Evolutionary conservation across 2,113 vertebrate genomes (phyloP).

Genomic region (Peromyscus polionotus): DNA sequence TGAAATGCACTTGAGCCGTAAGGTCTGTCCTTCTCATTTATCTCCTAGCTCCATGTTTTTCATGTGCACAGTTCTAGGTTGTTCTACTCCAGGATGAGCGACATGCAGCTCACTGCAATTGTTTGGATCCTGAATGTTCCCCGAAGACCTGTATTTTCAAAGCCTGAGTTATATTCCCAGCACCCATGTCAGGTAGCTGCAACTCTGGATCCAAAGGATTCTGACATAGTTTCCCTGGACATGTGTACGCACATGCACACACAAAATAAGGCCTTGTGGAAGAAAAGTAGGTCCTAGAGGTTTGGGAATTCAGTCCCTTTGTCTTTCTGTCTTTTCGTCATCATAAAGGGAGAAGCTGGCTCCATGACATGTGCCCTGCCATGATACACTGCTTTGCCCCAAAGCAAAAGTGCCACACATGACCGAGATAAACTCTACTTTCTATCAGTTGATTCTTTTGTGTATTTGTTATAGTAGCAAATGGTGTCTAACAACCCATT

Average conservation of each 20-base stretch:
- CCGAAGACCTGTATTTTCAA: neutral
- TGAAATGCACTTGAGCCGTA: neutral
- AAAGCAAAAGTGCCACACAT: neutral
- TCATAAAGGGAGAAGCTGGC: neutral
- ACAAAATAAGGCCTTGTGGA: neutral
- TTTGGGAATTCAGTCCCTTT: neutral
- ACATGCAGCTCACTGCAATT: neutral
- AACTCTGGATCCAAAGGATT: neutral
- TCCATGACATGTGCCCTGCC: too few relatives aligned
- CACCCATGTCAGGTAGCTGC: neutral
- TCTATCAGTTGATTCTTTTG: neutral
- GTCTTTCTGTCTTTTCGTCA: neutral
- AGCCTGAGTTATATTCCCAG: neutral
- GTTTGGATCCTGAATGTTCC: neutral
- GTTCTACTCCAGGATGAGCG: neutral
- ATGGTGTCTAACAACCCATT: neutral
- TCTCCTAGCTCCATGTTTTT: neutral
- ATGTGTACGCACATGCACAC: neutral
- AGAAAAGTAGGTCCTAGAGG: neutral
- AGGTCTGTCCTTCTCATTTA: neutral
- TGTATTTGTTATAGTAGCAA: neutral
- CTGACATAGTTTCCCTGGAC: neutral
- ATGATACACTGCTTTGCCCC: neutral
- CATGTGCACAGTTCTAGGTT: neutral
- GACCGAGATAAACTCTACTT: neutral